A percentile compares a stretch with the other conserved stretches of the same genome.
These are phyloP conservation scores for Centrocercus urophasianus DNA, from an alignment of 2,113 vertebrate genomes.

Conservation along the genomic window DNA sequence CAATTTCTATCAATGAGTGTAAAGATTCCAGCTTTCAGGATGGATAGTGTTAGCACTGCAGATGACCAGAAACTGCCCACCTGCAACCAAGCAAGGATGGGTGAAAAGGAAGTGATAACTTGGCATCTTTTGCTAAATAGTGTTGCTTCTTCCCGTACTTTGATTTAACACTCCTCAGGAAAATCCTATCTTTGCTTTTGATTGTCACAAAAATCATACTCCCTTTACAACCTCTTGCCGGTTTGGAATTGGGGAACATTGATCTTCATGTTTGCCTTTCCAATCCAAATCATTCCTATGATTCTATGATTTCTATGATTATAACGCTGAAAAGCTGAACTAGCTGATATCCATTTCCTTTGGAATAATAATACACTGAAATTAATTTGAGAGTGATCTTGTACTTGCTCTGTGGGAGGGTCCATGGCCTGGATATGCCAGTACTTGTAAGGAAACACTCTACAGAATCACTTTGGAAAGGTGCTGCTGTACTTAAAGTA, in stretches of 20 bases:
- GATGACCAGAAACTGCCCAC: neutral
- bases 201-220: neutral
- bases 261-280: neutral
- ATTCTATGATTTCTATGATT: neutral
- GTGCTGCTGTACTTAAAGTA: constrained; percentile 30
- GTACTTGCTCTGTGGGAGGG: constrained; percentile 47
- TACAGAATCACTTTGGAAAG: constrained; percentile 53
- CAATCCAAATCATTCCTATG: neutral
- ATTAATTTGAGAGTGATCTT: constrained; percentile 54
- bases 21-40: neutral
- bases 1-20: neutral
- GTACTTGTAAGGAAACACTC: neutral
- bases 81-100: neutral
- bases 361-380: constrained; percentile 55
- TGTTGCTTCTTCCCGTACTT: neutral
- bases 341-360: constrained; percentile 45
- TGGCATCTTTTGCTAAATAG: neutral
- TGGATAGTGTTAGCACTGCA: neutral
- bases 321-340: neutral
- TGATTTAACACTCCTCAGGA: neutral
- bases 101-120: neutral
- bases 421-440: constrained; percentile 51
- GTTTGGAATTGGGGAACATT: neutral
- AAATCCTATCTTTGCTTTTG: neutral
- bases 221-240: neutral